Evolutionary conservation across 2,797 vertebrate species (phyloP), one percentile per base, ranked within the genome.

Genomic region (Tauraco hartlaubi): DNA sequence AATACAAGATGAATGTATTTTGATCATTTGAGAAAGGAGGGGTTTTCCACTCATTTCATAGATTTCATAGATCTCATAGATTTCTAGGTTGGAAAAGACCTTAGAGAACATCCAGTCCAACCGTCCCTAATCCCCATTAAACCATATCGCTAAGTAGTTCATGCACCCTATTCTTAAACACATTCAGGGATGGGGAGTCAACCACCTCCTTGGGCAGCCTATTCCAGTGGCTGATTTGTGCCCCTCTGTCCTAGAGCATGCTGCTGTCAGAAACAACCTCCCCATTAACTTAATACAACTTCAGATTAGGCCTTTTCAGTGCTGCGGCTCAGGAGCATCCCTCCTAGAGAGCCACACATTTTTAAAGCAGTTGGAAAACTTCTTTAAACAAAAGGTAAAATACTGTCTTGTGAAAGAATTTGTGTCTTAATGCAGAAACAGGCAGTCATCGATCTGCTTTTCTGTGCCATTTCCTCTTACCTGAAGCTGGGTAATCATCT

Each of bases 381-480:
- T 80, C 10, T 56, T 89, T 75, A 73, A 94, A 81, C 49, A 83
- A 72, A 85, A 83, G 41, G 26, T 59, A 54, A 66, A 5, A 4
- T 64, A 28, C 6, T 44, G 25, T 33, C 81, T 46, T 64, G 9
- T 51, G 48, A 48, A 35, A 88, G 46, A 55, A 92, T 69, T 55
- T 69, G 26, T 73, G 23, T 52, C n/a, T 90, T 90, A 72, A 88
- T 19, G 56, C 14, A 80, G 67, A 71, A 83, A 49, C n/a, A 84
- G 11, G 26, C n/a, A 49, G 41, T 46, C 39, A 58, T 75, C 21
- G 13, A 25, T 56, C 43, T 69, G 43, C 46, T 94, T 81, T 92
- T 78, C 66, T 72, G 46, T 95, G n/a, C 68, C 23, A 22, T 79
- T 94, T 94, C 21, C 43, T 91, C n/a, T 85, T 93, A 88, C 80